Evolutionary conservation across 2,888 invertebrate genomes (phyloP), one percentile per base, ranked within the genome.

Genomic region (Drosophila fungiperda): DNA sequence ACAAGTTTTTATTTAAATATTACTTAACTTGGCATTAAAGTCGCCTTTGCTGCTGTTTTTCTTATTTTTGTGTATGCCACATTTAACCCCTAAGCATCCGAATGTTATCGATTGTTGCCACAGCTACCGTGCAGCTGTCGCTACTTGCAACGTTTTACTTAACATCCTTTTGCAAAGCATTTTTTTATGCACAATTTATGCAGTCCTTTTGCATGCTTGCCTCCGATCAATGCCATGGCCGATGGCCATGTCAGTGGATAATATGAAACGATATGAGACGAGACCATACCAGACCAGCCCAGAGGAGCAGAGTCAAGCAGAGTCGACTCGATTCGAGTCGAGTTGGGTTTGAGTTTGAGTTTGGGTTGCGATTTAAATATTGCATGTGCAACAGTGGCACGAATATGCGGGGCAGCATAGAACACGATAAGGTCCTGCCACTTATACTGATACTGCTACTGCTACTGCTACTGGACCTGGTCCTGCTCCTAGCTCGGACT

Each of bases 211-310:
- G 38, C 57, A 72, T 65, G 66, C 48, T 57, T 42, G 48, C 48
- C 54, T 64, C 68, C 53, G 90, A 85, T 89, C 84, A 85, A 90
- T 89, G 90, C 84, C 84, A 89, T 69, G 90, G 89, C 87, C 84
- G 81, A 68, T 73, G 81, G 89, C 81, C 87, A 86, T 80, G 87
- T 89, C 84, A 90, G 72, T 84, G 81, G 32, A 72, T 65, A 67
- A 61, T 64, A 68, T 11, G 61, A 29, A 35, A 33, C 26, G 9
- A 63, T 59, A 66, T 15, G 63, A 32, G 36, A 40, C 23, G 7
- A 48, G 55, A 52, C 32, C n/a, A 15, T 12, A 20, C 29, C 42
- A 32, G 59, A 12, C 26, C 15, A 23, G 20, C 23, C n/a, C 49
- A 29, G 15, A 23, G 23, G 8, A 38, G 15, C 55, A 57, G 29